A percentile compares a stretch with the other conserved stretches of the same genome.
Evolutionary conservation across 2,888 invertebrate genomes (phyloP).

Genomic region (Tipula vernalis): DNA sequence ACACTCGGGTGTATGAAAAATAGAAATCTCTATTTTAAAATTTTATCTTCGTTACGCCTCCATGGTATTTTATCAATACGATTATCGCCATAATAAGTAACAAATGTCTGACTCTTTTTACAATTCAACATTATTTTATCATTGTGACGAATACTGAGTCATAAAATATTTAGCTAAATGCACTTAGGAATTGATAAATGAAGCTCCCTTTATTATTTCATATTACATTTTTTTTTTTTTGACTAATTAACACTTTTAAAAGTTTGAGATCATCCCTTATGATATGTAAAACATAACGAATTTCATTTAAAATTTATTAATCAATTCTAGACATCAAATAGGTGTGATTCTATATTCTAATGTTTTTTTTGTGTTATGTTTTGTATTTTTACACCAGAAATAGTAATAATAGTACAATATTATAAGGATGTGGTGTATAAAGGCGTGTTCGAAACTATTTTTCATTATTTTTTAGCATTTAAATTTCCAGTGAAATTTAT

Average conservation of each 20-base stretch:
- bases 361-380: neutral
- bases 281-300: neutral
- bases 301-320: neutral
- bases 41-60: neutral
- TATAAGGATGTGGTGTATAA: neutral
- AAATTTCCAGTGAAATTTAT: neutral
- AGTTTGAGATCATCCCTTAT: neutral
- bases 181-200: neutral
- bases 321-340: conserved; percentile 4
- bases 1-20: neutral
- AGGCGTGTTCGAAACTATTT: neutral
- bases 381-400: neutral
- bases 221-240: neutral
- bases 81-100: neutral
- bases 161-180: neutral
- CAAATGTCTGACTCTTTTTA: neutral
- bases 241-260: neutral
- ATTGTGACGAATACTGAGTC: neutral
- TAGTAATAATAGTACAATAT: neutral
- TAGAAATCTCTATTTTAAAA: neutral
- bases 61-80: neutral
- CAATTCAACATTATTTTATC: neutral
- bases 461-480: neutral
- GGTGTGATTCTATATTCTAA: neutral
- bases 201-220: neutral